These are phyloP conservation scores for Sebastes itinus DNA, from an alignment of 2,797 vertebrate genomes.

Conservation along the genomic window DNA sequence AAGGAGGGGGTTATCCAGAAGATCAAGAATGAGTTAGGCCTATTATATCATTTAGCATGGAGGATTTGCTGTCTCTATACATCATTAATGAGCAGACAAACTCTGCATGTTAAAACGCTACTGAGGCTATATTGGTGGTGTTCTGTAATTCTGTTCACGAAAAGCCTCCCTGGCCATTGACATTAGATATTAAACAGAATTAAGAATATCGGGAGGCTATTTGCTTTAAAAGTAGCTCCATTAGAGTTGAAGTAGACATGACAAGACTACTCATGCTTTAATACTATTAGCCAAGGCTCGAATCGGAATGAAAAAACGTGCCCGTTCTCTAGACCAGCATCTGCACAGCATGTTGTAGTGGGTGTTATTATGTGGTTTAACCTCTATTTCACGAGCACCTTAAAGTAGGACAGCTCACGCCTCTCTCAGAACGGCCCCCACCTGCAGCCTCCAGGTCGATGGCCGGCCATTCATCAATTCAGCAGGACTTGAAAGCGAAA, in stretches of 20 bases:
- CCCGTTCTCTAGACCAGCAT: neutral
- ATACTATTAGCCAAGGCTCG: neutral
- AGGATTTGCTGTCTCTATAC: constrained; percentile 44
- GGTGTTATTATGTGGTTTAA: neutral
- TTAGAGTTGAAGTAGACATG: constrained; percentile 9
- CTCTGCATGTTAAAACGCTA: constrained; percentile 35
- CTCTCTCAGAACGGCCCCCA: neutral
- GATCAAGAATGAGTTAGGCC: constrained; percentile 35
- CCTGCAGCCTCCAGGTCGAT: neutral
- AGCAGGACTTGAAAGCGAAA: constrained; percentile 9
- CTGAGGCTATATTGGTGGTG: neutral
- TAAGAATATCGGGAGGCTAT: constrained; percentile 17
- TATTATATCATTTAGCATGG: constrained; percentile 53
- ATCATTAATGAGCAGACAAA: constrained; percentile 43
- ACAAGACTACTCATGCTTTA: constrained; percentile 5
- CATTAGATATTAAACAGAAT: constrained; percentile 51
- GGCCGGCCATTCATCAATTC: neutral
- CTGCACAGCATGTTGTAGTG: neutral
- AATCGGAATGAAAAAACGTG: neutral
- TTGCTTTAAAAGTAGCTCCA: constrained; percentile 31
- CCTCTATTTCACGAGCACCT: neutral
- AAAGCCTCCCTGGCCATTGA: constrained; percentile 19
- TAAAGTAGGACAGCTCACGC: neutral
- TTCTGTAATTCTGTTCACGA: constrained; percentile 33
- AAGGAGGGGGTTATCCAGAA: constrained; percentile 4